Conservation (phyloP, 2,113 vertebrate species). For the Myiozetetes cayanensis region DNA sequence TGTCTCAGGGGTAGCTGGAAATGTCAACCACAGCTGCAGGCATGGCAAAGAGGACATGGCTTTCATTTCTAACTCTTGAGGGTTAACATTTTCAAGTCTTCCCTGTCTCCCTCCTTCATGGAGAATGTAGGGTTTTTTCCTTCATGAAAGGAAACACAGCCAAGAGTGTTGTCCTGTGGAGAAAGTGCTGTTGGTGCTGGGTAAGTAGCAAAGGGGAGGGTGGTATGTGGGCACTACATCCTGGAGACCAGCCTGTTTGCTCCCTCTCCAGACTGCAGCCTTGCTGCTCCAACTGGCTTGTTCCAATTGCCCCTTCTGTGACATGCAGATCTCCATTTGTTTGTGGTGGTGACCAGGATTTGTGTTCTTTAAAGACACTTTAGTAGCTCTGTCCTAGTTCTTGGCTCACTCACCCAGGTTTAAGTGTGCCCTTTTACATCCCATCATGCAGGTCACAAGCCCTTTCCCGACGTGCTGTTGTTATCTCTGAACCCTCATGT, state of each 20-base stretch:
- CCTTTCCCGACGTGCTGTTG: neutral
- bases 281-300: neutral
- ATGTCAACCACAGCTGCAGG: rapidly evolving
- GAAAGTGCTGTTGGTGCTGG: neutral
- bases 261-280: neutral
- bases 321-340: neutral
- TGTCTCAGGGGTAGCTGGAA: neutral
- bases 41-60: neutral
- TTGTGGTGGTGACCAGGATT: neutral
- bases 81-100: neutral
- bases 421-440: neutral
- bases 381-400: neutral
- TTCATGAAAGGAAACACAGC: neutral
- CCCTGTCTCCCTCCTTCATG: neutral
- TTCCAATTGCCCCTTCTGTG: rapidly evolving
- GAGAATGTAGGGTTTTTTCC: neutral
- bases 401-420: neutral
- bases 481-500: neutral
- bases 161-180: neutral
- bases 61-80: neutral
- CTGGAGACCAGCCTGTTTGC: neutral
- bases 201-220: neutral
- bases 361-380: neutral
- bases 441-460: neutral
- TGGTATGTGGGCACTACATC: neutral